Evolutionary conservation across 2,797 vertebrate genomes (phyloP), one percentile per base, ranked within the genome.

Genomic region (Trichosurus vulpecula): DNA sequence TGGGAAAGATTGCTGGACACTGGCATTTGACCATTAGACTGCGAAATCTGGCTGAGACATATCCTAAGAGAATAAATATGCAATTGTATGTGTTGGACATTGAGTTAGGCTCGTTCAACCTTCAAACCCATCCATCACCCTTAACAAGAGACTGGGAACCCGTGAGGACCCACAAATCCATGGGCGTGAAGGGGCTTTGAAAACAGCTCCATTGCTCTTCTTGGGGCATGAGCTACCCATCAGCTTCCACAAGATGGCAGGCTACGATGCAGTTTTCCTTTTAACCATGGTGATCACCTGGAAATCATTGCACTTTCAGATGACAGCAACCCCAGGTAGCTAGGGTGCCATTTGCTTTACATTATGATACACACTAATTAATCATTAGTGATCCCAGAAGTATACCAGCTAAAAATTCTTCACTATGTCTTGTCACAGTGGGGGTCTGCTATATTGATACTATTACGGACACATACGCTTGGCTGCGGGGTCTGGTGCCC

Each of bases 301-400:
- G 98, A 98, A 98, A 98, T 98, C 98, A 96, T 98, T 98, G 98
- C 97, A 98, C 93, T 98, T 98, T 99, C 99, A 92, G 97, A 98
- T 99, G 99, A 99, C 99, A 99, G 99, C 99, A 99, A 99, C 99
- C 99, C 99, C 98, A 99, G 99, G 99, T 99, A 99, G 99, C 99
- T 99, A 96, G 98, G 99, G 99, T 99, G 99, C 99, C 99, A 99
- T 99, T 99, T 99, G 99, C 99, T 99, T 99, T 99, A 99, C 99
- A 99, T 99, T 99, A 99, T 99, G 99, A 99, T 99, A 99, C 99
- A 98, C 99, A 98, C 99, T 99, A 99, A 99, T 99, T 99, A 99
- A 99, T 99, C 99, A 99, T 99, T 99, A 99, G 99, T 97, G 99
- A 99, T 99, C 99, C 99, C 99, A 99, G 99, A 99, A 99, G 99